phyloP scores from a whole-genome alignment of 2,888 invertebrate species.

The Elegia similella region DNA sequence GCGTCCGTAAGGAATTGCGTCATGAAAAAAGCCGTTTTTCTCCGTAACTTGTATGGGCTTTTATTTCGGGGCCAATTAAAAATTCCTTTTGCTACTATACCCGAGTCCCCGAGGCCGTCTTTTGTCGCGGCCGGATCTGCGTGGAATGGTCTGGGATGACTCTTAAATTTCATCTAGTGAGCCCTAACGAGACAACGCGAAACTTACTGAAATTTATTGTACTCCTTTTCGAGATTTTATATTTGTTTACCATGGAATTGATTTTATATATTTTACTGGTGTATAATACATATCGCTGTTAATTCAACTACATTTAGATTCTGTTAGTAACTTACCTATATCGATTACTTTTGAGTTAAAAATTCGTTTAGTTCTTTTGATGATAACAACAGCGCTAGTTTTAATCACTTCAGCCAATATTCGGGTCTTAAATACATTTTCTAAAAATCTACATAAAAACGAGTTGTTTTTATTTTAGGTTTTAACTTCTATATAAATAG shows the following conservation, averaged over 20 bases:
- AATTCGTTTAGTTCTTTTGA: too few species aligned
- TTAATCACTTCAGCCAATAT: too few species aligned
- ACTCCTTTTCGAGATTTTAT: slow-evolving; percentile 22
- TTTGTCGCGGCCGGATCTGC: slow-evolving; percentile 65
- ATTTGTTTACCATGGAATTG: background rate
- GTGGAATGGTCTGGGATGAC: slow-evolving; percentile 53
- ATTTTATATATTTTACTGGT: too few species aligned
- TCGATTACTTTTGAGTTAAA: too few species aligned
- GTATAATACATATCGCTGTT: too few species aligned
- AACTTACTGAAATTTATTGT: slow-evolving; percentile 34
- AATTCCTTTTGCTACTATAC: slow-evolving; percentile 59
- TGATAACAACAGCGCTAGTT: too few species aligned
- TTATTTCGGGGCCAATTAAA: slow-evolving; percentile 74
- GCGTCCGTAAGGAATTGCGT: slow-evolving; percentile 39
- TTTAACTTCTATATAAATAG: too few species aligned
- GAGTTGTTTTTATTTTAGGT: too few species aligned
- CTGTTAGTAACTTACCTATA: too few species aligned
- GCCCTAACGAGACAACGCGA: slow-evolving; percentile 56
- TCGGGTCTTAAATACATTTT: too few species aligned
- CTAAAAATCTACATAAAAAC: too few species aligned
- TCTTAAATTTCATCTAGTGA: slow-evolving; percentile 68
- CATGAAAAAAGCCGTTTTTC: slow-evolving; percentile 42
- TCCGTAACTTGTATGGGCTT: slow-evolving; percentile 52
- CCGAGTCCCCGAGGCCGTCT: slow-evolving; percentile 52
- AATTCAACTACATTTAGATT: too few species aligned